Base-by-base conservation (phyloP, 2,888 invertebrate species). In the Campoplex capitator region DNA sequence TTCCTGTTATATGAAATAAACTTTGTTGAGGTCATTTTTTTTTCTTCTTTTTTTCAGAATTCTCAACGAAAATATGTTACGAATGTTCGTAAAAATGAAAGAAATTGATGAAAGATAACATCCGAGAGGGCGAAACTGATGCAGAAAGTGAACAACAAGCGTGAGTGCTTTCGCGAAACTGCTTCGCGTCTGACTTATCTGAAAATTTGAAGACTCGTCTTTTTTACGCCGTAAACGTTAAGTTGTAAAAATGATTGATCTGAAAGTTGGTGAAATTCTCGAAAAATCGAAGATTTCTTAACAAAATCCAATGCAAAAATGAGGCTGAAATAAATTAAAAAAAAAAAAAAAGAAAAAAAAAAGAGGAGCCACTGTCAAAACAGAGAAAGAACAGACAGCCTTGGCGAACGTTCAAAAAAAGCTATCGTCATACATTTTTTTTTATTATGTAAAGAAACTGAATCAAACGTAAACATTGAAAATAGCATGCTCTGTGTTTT, bases 361-460 rank as follows among this genome's bases (percentile, higher is more conserved):
- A 38, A 38, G 38, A 3, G 6, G 38, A 45, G 28, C 70, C 16
- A 70, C 28, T 45, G 42, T 45, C 42, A 45, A 45, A 70, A 45
- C 28, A 16, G 28, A 23, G 16, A 45, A 70, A 70, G 6, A 23
- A 23, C 9, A 45, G 13, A 16, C 13, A 56, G 28, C 58, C 32
- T 45, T 70, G 23, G 45, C 70, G 16, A 70, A 28, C 23, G 42
- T 70, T 45, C 28, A 45, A 48, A 45, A 42, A 45, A 70, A 70
- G 28, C 45, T n/a, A 11, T 23, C 23, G 7, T 13, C 45, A 16
- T 45, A 13, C 70, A 6, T 45, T 70, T 45, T 70, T 45, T 70
- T 70, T 70, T 45, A 45, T 70, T 70, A 28, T 28, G 42, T 45
- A 45, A 70, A 70, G 23, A 70, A 68, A 28, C 23, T 68, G 13